Base-by-base conservation (phyloP, 2,888 invertebrate species). In the Amblyjoppa fuscipennis region DNA sequence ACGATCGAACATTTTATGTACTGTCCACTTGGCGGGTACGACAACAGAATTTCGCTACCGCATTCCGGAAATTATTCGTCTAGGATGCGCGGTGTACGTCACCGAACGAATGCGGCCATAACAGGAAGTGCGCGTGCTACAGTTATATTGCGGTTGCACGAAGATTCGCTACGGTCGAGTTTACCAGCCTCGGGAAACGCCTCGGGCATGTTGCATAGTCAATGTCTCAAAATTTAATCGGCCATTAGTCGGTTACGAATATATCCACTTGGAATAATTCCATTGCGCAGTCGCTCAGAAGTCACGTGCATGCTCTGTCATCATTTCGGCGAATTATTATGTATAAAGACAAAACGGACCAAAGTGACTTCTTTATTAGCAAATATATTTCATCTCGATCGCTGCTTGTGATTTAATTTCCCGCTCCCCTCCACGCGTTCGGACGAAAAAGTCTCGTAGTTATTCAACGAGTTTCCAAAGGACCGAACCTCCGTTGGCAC, bases 391-490 rank as follows among this genome's bases (percentile, higher is more conserved):
- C 77, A 77, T 78, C 61, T 41, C 61, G 51, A 84, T 84, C 61
- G 45, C 70, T 71, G 75, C 74, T 64, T 49, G 41, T 77, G 84
- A 73, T 77, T 59, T 16, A 51, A n/a, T 51, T 49, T 69, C 75
- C 56, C 71, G 41, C 41, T 11, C 41, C 41, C 11, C 51, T 49
- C 75, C 34, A 13, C 28, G 11, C 25, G 11, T 20, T 51, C 68
- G 25, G 3, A 20, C 76, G 51, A 71, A 84, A 76, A 70, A 71
- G 31, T 45, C 38, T n/a, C 76, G 71, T 80, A 77, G 76, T 84
- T 77, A 84, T 84, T 81, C 77, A 56, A 81, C 78, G 84, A 84
- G 81, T 75, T 85, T 85, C 74, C 77, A 85, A 85, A 81, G 81
- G 84, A 85, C 74, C 84, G 66, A 76, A 53, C 71, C 51, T 70